Conservation (phyloP, 2,888 invertebrate genomes). For the Aspidiotus destructor region DNA sequence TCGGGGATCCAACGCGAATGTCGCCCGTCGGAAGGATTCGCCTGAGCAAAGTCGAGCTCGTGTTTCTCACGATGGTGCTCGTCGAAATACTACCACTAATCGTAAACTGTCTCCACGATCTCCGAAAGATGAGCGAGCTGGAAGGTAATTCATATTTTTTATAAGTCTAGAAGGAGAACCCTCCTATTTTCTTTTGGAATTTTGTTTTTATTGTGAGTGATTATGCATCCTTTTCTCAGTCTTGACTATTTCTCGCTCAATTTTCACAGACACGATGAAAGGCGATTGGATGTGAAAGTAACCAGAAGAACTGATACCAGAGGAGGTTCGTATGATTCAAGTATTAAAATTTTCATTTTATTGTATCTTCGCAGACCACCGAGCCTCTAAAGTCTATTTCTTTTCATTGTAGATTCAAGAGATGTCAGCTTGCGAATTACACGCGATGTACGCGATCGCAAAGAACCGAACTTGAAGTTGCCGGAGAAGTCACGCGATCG, state of each 20-base stretch:
- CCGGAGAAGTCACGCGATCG: slow-evolving; percentile 14
- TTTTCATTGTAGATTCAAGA: not conserved
- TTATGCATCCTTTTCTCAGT: no score
- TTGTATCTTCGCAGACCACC: not conserved
- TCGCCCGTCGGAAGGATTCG: slow-evolving; percentile 13
- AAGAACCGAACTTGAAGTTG: slow-evolving; percentile 13
- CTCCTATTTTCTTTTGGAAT: no score
- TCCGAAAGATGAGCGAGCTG: slow-evolving; percentile 22
- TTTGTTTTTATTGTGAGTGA: no score
- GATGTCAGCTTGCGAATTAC: slow-evolving; percentile 13
- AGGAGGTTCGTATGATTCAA: slow-evolving; percentile 10
- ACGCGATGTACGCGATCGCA: slow-evolving; percentile 23
- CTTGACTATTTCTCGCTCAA: not conserved
- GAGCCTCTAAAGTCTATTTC: not conserved
- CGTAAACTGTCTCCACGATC: slow-evolving; percentile 25
- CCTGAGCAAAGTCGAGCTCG: slow-evolving; percentile 15
- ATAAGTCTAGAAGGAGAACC: no score
- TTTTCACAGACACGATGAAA: slow-evolving; percentile 19
- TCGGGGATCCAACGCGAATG: not conserved
- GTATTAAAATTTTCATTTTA: not conserved
- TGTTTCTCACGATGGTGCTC: slow-evolving; percentile 2
- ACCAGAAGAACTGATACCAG: slow-evolving; percentile 18
- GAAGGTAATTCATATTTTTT: slow-evolving; percentile 20
- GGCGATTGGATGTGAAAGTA: slow-evolving; percentile 16
- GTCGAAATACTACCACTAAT: not conserved